Evolutionary conservation across 2,888 invertebrate genomes (phyloP), one percentile per base, ranked within the genome.

Genomic region (Dicycla oo): DNA sequence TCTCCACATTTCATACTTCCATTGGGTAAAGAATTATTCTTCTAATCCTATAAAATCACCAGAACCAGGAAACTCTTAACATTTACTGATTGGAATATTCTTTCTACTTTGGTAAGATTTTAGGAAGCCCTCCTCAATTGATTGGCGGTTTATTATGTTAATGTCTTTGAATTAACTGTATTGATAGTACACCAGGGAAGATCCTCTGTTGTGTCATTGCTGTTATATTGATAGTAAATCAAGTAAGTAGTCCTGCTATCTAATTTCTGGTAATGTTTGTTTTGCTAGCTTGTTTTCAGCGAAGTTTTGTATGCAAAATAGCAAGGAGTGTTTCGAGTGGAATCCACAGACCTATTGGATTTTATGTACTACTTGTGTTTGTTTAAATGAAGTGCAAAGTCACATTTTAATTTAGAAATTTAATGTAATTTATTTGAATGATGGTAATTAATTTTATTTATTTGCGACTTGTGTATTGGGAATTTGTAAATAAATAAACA

Each of bases 11-110:
- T 70, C 11, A 38, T 26, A 2, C 61, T 69, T 56, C 56, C 26
- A 67, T 78, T 79, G 57, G 73, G 61, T 73, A 60, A 18, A 66
- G 43, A 34, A 75, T 56, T 73, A 75, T 68, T 73, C 80, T 78
- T 54, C 3, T 15, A 23, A 57, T 43, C 2, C 0, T 3, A 7
- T 15, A 34, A 66, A 77, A 49, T 67, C 75, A 69, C 26, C 15
- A 66, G 57, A 68, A 69, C 58, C 30, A 75, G 69, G 80, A 83
- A 82, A 78, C 40, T 26, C 77, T 75, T 49, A 54, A 43, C 26
- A 69, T 71, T 54, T 56, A 34, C 54, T 18, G 15, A 65, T 60
- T 43, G n/a, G 62, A 82, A 76, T 75, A 54, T 70, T 30, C 11
- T 53, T 43, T n/a, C 30, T 23, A 49, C 23, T 34, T 40, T 54